Conservation (phyloP, 1,140 invertebrate species). For the Batillaria attramentaria region DNA sequence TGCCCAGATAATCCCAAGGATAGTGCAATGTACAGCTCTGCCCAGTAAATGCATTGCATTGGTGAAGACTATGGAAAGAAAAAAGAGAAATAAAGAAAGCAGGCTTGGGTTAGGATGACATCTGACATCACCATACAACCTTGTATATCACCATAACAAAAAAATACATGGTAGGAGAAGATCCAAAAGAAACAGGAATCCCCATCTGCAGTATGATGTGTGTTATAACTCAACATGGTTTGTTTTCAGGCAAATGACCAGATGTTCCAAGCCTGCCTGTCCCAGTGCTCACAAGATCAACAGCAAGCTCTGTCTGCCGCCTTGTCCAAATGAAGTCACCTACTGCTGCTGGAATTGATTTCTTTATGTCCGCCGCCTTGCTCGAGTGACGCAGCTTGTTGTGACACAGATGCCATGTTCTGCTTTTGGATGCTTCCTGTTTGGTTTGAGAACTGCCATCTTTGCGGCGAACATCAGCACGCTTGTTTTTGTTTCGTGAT, state of each 20-base stretch:
- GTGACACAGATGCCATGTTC: not conserved
- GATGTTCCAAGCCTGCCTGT: conserved; percentile 87
- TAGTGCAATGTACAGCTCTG: too few relatives aligned
- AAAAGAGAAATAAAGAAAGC: not conserved
- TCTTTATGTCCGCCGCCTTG: not conserved
- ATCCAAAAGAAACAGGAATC: not conserved
- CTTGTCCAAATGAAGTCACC: conserved; percentile 36
- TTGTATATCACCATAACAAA: not conserved
- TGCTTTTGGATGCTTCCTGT: not conserved
- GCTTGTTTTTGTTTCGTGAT: not conserved
- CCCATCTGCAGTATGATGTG: not conserved
- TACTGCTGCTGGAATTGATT: not conserved
- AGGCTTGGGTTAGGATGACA: not conserved
- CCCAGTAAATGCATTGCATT: too few relatives aligned
- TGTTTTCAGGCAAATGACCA: conserved; percentile 80
- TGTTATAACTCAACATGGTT: conserved; percentile 1
- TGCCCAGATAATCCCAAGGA: too few relatives aligned
- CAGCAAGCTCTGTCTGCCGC: conserved; percentile 81
- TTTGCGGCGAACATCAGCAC: not conserved
- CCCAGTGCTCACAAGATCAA: conserved; percentile 83
- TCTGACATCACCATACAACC: not conserved
- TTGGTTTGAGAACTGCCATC: not conserved
- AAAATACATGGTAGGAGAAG: not conserved
- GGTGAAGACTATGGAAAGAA: not conserved
- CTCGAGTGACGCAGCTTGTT: not conserved